A percentile compares a stretch with the other conserved stretches of the same genome.
These are phyloP conservation scores for Microhierax caerulescens DNA, from an alignment of 2,797 vertebrate genomes.

Conservation along the genomic window DNA sequence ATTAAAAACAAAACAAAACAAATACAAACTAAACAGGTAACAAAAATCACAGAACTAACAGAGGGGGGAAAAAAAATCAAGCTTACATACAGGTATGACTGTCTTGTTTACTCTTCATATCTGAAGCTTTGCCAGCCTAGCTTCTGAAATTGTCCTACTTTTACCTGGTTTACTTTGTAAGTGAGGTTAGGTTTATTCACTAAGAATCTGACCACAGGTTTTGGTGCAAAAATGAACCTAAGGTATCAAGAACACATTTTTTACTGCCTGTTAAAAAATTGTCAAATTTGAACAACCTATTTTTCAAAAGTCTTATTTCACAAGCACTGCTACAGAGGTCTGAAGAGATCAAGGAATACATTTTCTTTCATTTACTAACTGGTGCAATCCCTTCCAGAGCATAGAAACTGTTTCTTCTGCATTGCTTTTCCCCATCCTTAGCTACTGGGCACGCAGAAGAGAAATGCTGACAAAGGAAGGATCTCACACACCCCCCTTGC, in stretches of 20 bases:
- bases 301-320: not conserved
- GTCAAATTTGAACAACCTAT: not conserved
- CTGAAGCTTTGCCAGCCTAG: not conserved
- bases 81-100: not conserved
- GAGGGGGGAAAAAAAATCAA: not conserved
- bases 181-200: not conserved
- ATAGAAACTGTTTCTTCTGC: not conserved
- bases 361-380: not conserved
- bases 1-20: not conserved
- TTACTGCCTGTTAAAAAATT: not conserved
- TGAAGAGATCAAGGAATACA: not conserved
- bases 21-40: not conserved
- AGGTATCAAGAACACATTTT: not conserved
- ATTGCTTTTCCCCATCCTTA: not conserved
- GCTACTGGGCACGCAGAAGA: not conserved
- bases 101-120: not conserved
- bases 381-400: not conserved
- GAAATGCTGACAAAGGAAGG: not conserved
- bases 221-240: not conserved
- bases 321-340: not conserved
- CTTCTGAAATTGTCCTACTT: not conserved
- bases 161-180: not conserved
- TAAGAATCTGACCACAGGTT: not conserved
- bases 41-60: not conserved
- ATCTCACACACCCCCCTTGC: fast-evolving